Conservation (phyloP, 2,797 vertebrate genomes). For the Micromesistius poutassou region DNA sequence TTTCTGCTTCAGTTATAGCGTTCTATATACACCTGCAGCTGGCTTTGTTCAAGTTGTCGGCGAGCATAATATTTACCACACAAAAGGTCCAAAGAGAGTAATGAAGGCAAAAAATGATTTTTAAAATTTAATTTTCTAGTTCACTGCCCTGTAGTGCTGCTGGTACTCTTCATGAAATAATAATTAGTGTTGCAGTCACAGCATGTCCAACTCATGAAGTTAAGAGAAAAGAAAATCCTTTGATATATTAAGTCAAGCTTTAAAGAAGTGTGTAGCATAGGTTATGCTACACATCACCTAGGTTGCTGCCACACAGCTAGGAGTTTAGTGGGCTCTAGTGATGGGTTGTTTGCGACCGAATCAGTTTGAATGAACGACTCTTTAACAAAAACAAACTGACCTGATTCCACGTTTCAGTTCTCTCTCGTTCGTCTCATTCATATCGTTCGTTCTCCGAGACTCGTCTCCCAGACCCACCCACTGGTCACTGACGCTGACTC, state of each 20-base stretch:
- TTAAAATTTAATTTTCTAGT: background rate
- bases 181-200: background rate
- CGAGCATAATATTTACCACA: background rate
- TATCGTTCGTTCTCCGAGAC: no score
- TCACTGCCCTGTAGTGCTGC: background rate
- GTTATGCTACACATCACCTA: no score
- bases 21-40: background rate
- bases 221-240: background rate
- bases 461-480: no score
- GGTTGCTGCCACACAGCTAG: no score
- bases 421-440: no score
- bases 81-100: background rate
- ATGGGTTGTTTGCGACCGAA: no score
- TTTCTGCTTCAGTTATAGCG: constrained; percentile 1
- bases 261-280: background rate
- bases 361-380: no score
- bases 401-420: no score
- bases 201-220: background rate
- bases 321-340: no score
- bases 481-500: no score
- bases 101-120: background rate
- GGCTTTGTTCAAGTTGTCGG: background rate
- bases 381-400: no score
- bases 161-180: background rate
- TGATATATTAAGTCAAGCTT: background rate